phyloP scores from a whole-genome alignment of 1,140 invertebrate species.

The Hypsibius dujardini region DNA sequence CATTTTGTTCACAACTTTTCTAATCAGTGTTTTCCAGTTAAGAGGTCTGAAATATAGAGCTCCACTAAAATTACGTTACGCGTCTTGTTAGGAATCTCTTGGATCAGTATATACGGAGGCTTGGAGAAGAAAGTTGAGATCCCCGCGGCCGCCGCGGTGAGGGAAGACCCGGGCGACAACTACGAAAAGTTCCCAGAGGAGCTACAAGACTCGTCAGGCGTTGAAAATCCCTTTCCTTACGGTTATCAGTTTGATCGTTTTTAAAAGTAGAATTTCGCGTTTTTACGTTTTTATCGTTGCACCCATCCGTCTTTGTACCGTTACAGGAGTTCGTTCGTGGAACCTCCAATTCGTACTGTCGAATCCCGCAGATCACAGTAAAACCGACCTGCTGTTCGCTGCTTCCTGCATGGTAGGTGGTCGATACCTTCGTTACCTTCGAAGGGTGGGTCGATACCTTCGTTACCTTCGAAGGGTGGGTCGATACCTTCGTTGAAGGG shows the following conservation, averaged over 20 bases:
- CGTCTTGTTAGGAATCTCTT: background rate
- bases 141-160: background rate
- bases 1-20: background rate
- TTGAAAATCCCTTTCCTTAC: background rate
- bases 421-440: no score
- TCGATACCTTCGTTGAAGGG: no score
- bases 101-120: conserved; percentile 1
- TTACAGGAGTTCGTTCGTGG: no score
- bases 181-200: background rate
- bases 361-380: no score
- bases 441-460: no score
- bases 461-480: no score
- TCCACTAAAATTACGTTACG: background rate
- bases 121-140: background rate
- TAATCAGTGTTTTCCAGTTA: background rate
- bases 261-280: background rate
- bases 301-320: no score
- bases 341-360: no score
- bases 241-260: conserved; percentile 1
- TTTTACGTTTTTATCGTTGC: no score
- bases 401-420: no score
- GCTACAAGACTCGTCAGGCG: background rate
- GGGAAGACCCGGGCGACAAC: background rate
- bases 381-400: no score
- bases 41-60: background rate